Base-by-base conservation (phyloP, 1,140 invertebrate species). In the Heliconius congener region DNA sequence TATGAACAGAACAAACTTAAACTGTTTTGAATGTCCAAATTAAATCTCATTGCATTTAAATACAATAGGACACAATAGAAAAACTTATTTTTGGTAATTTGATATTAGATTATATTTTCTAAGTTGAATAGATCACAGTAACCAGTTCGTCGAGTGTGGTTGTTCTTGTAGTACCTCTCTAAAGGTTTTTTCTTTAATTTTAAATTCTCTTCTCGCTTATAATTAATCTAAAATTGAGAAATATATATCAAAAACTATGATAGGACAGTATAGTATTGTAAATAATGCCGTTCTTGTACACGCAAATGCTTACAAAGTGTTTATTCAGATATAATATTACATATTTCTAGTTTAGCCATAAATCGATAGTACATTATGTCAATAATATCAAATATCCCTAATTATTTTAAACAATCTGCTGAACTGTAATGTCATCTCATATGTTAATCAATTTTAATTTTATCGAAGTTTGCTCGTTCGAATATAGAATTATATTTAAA, bases 391-490 rank as follows among this genome's bases (percentile, higher is more conserved):
- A 93, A 93, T 87, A 90, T 86, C 88, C 93, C 88, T 91, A 89
- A 91, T 93, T 91, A 93, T 93, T 91, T 94, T 91, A 89, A 80
- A 86, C 81, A 78, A 84, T 71, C 81, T 71, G 76, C 83, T 77
- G 82, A 74, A 83, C 34, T 87, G 87, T 85, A 88, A 91, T 88
- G 90, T 88, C 89, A 82, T 85, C 84, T 90, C 92, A 93, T 93
- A 93, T 94, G 93, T 94, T 94, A 93, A 87, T 85, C 92, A 91
- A 91, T 94, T 94, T 94, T 94, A 94, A 94, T 94, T 94, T 94
- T 94, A 94, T 94, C 88, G 86, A 93, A 94, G 93, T 93, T 94
- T 93, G 93, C 92, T 94, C 93, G 93, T 94, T 94, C 91, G 85
- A 85, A 93, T 94, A 93, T 94, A 93, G 88, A 93, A 92, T 90